These are phyloP conservation scores for Hydrolagus affinis DNA, from an alignment of 2,113 vertebrate genomes.

Conservation along the genomic window DNA sequence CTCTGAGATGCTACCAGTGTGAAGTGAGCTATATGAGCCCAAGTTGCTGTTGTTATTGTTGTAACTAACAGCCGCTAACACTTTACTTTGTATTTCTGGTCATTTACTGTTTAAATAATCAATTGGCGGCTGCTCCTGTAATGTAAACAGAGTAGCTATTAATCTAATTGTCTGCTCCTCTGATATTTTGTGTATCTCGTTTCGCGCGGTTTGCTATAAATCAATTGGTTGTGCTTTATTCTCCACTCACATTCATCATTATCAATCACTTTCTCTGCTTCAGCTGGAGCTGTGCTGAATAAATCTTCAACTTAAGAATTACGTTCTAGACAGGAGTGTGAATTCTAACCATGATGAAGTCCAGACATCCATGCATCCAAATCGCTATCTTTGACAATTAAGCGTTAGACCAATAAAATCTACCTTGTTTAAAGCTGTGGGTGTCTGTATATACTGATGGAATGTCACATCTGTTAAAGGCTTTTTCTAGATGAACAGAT, in stretches of 20 bases:
- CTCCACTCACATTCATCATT: slow-evolving; percentile 12
- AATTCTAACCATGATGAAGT: slow-evolving; percentile 1
- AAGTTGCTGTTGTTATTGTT: too few relatives aligned
- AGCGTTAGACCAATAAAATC: not conserved
- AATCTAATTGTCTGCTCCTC: not conserved
- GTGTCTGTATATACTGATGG: not conserved
- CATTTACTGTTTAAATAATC: not conserved
- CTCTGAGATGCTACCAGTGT: not conserved
- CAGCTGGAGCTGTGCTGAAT: slow-evolving; percentile 5
- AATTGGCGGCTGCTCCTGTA: not conserved
- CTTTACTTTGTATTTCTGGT: not conserved
- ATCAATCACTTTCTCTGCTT: not conserved
- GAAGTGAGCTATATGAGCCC: too few relatives aligned
- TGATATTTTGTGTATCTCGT: not conserved
- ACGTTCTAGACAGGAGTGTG: slow-evolving; percentile 8
- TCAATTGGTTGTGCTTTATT: not conserved
- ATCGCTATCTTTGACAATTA: slow-evolving; percentile 4
- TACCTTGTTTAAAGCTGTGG: slow-evolving; percentile 8
- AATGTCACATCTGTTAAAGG: slow-evolving; percentile 12
- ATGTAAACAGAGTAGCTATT: not conserved
- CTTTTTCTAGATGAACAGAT: not conserved
- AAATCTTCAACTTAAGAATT: not conserved
- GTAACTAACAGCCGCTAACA: not conserved
- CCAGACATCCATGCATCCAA: slow-evolving; percentile 11
- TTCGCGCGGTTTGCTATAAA: not conserved